Percentiles rank a stretch among this genome's conserved stretches.
Evolutionary conservation across 1,140 invertebrate species (phyloP).

Genomic region (Euura lappo): DNA sequence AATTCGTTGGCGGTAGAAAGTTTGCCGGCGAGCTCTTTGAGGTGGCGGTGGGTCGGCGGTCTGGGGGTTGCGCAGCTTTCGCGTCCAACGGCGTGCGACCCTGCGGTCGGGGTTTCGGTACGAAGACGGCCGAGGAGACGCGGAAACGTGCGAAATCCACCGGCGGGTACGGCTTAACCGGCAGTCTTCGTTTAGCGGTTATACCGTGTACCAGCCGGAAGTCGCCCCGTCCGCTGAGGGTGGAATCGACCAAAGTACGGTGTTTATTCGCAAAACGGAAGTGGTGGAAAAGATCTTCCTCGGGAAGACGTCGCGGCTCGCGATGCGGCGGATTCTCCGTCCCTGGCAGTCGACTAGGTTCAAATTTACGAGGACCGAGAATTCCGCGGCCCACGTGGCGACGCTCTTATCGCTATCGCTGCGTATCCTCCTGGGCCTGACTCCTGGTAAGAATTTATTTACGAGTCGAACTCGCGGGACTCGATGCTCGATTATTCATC

Average conservation of each 20-base stretch:
- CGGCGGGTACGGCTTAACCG: background rate
- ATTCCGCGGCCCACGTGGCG: background rate
- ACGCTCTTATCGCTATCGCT: background rate
- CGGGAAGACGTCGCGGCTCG: background rate
- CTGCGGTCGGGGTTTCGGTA: background rate
- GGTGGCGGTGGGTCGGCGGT: background rate
- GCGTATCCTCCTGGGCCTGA: background rate
- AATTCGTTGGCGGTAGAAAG: background rate
- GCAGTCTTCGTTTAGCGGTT: slow-evolving; percentile 6
- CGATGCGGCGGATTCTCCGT: background rate
- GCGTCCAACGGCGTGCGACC: background rate
- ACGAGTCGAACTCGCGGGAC: background rate
- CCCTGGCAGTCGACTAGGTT: background rate
- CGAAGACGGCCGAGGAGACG: background rate
- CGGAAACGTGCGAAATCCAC: background rate
- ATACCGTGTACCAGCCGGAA: background rate
- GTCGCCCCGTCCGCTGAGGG: background rate
- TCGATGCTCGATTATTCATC: too few relatives aligned
- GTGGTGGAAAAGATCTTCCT: background rate
- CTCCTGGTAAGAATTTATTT: slow-evolving; percentile 1
- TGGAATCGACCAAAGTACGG: background rate
- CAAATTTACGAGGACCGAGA: background rate
- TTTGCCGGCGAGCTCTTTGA: slow-evolving; percentile 4
- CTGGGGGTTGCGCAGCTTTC: background rate
- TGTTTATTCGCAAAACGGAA: background rate